These are phyloP conservation scores for Caenorhabditis uteleia DNA, from an alignment of 2,888 invertebrate species.

Conservation along the genomic window DNA sequence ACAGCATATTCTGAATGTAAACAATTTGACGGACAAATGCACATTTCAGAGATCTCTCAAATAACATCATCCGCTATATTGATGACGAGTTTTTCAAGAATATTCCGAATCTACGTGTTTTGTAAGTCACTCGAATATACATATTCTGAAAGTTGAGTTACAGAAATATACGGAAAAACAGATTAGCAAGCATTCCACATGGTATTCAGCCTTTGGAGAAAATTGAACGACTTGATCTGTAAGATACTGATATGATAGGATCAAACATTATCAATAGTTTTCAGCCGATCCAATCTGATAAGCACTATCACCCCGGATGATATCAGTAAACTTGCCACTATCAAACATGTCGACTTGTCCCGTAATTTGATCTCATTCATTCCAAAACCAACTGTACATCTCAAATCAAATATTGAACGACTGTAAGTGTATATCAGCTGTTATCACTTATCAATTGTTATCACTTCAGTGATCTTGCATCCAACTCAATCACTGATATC, in stretches of 20 bases:
- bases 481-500: constrained; percentile 47
- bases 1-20: too few species aligned
- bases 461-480: constrained; percentile 49
- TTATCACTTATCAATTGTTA: not conserved
- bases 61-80: constrained; percentile 43
- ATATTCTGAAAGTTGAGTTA: constrained; percentile 9
- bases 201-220: constrained; percentile 21
- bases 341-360: constrained; percentile 41
- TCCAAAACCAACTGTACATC: constrained; percentile 19
- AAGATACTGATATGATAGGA: not conserved
- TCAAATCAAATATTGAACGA: constrained; percentile 9
- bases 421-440: constrained; percentile 11
- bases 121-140: constrained; percentile 29
- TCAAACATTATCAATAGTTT: constrained; percentile 1
- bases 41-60: constrained; percentile 46
- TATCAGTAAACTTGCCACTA: constrained; percentile 16
- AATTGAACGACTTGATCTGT: constrained; percentile 50
- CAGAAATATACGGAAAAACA: constrained; percentile 50
- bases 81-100: constrained; percentile 33
- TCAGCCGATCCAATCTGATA: constrained; percentile 44
- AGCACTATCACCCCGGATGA: constrained; percentile 21
- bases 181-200: constrained; percentile 39
- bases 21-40: too few species aligned
- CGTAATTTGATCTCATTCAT: constrained; percentile 38
- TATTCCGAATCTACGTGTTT: constrained; percentile 33